Evolutionary conservation across 2,888 invertebrate genomes (phyloP), one percentile per base, ranked within the genome.

Genomic region (Blera fallax): DNA sequence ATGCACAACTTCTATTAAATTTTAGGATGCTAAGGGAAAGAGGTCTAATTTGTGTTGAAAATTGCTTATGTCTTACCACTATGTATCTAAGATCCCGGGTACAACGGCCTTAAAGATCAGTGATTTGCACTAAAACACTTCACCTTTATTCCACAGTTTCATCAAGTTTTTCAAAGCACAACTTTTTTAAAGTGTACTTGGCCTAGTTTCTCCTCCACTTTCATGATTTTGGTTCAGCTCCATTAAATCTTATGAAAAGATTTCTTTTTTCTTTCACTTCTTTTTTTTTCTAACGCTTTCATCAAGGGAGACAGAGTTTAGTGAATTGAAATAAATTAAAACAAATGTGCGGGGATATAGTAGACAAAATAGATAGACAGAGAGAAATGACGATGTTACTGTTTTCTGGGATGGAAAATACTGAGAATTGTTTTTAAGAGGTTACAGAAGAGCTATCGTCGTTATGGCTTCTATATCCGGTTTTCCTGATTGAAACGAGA

Each of bases 291-390:
- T 40, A 40, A 11, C 7, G 1, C 11, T 43, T 60, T 3, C 10
- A 14, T 21, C 5, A n/a, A n/a, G 21, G 11, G 29, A 3, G 27
- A 1, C 32, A 45, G 14, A 48, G 32, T 48, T 7, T 32, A 45
- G 29, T 45, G 64, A 64, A 32, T 32, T 45, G 64, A 29, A 62
- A 64, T 32, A 29, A 64, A 64, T 64, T 64, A 32, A 32, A 64
- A 48, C 10, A 48, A 64, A 64, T 64, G 32, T 45, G 4, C 18
- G 18, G 14, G 32, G 11, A 29, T 29, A 8, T 2, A 11, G 10
- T 21, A 29, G 40, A 5, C 1, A 27, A 16, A 1, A 43, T 11
- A 60, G 10, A 62, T 3, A 27, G 27, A 3, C 10, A 43, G 7
- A 14, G 3, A 6, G 16, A 54, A 54, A 16, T 16, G 29, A 3